Conservation (phyloP, 2,797 vertebrate species). For the Aphelocoma californica region DNA sequence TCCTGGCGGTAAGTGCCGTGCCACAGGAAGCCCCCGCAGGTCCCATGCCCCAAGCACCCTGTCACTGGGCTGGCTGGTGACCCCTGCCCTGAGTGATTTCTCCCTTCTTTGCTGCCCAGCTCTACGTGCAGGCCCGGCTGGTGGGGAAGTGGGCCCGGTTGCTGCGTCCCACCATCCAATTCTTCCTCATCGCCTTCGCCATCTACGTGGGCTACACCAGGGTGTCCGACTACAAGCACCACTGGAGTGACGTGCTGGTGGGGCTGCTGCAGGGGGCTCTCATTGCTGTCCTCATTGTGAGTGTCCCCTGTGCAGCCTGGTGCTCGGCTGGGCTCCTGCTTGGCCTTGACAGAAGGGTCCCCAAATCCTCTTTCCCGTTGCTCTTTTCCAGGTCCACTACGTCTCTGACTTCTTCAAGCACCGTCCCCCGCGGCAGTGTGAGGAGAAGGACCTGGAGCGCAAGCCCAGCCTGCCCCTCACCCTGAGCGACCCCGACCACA, state of each 20-base stretch:
- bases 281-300: conserved; percentile 85
- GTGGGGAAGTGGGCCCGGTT: conserved; percentile 86
- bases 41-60: accelerated
- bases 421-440: conserved; percentile 66
- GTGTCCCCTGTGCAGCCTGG: neutral
- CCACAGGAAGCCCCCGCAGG: accelerated
- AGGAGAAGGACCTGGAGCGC: conserved; percentile 75
- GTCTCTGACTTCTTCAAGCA: conserved; percentile 92
- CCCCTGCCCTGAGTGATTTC: neutral
- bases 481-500: conserved; percentile 79
- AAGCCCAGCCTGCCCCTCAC: conserved; percentile 84
- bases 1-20: conserved; percentile 72
- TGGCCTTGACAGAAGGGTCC: accelerated
- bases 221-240: conserved; percentile 92
- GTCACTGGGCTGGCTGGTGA: neutral
- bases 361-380: accelerated
- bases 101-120: conserved; percentile 59
- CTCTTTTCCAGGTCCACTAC: conserved; percentile 80
- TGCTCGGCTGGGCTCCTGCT: accelerated
- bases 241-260: conserved; percentile 91
- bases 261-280: conserved; percentile 90
- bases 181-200: conserved; percentile 89
- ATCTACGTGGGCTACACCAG: conserved; percentile 92
- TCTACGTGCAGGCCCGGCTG: conserved; percentile 88
- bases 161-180: conserved; percentile 89